Conservation (phyloP, 2,888 invertebrate genomes). For the Dugesia japonica region DNA sequence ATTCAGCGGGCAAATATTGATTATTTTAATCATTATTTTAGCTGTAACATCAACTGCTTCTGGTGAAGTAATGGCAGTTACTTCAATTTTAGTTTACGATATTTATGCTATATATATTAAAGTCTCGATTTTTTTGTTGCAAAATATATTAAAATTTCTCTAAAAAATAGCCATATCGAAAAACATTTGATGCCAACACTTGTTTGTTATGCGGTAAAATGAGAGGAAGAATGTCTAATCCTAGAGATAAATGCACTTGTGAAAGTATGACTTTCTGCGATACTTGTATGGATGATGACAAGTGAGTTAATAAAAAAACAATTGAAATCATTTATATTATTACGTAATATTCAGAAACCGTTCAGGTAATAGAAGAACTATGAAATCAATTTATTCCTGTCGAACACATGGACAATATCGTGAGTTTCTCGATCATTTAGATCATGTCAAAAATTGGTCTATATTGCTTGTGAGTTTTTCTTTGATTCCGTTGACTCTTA, state of each 20-base stretch:
- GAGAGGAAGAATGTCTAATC: slow-evolving; percentile 42
- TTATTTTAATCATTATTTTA: slow-evolving; percentile 44
- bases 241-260: slow-evolving; percentile 37
- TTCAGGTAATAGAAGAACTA: slow-evolving; percentile 36
- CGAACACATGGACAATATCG: slow-evolving; percentile 42
- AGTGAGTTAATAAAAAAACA: slow-evolving; percentile 27
- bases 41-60: slow-evolving; percentile 43
- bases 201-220: slow-evolving; percentile 45
- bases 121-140: too few relatives aligned
- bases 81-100: slow-evolving; percentile 45
- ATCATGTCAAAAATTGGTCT: slow-evolving; percentile 44
- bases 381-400: slow-evolving; percentile 43
- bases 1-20: slow-evolving; percentile 40
- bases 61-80: slow-evolving; percentile 46
- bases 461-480: slow-evolving; percentile 41
- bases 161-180: slow-evolving; percentile 44
- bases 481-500: slow-evolving; percentile 44
- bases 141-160: too few relatives aligned
- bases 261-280: slow-evolving; percentile 36
- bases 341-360: not conserved
- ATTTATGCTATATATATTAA: slow-evolving; percentile 43
- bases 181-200: slow-evolving; percentile 42
- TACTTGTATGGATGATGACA: slow-evolving; percentile 35
- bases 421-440: slow-evolving; percentile 43
- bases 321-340: slow-evolving; percentile 1